Conservation (phyloP, 2,797 vertebrate species). For the Pteronotus mesoamericanus region DNA sequence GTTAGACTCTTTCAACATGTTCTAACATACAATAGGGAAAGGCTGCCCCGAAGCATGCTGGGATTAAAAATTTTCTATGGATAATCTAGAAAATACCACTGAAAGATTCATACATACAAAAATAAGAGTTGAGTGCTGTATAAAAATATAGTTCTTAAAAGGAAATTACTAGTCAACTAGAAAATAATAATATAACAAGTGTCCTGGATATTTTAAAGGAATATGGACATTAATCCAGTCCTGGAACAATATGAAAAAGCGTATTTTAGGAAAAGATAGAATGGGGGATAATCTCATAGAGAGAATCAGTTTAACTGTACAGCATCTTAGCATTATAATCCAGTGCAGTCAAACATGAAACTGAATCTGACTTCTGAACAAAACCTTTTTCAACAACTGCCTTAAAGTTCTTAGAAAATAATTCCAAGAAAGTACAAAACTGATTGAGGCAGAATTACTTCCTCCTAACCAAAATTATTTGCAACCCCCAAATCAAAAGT, state of each 20-base stretch:
- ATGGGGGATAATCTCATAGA: not conserved
- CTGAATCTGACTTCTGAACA: not conserved
- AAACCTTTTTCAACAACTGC: constrained; percentile 4
- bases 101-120: not conserved
- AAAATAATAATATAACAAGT: not conserved
- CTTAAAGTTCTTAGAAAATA: constrained; percentile 46
- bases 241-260: not conserved
- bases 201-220: not conserved
- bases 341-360: not conserved
- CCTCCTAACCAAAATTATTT: not conserved
- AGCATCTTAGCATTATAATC: not conserved
- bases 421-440: not conserved
- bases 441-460: not conserved
- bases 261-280: not conserved
- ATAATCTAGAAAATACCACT: constrained; percentile 30
- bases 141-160: constrained; percentile 35
- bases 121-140: not conserved
- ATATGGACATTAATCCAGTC: constrained; percentile 9
- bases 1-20: not conserved
- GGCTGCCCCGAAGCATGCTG: not conserved
- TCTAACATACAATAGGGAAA: not conserved
- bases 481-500: not conserved
- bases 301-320: not conserved
- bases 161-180: not conserved
- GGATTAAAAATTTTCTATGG: constrained; percentile 11